A percentile compares a stretch with the other conserved stretches of the same genome.
phyloP scores from a whole-genome alignment of 2,797 vertebrate genomes.

The Argyrosomus regius region DNA sequence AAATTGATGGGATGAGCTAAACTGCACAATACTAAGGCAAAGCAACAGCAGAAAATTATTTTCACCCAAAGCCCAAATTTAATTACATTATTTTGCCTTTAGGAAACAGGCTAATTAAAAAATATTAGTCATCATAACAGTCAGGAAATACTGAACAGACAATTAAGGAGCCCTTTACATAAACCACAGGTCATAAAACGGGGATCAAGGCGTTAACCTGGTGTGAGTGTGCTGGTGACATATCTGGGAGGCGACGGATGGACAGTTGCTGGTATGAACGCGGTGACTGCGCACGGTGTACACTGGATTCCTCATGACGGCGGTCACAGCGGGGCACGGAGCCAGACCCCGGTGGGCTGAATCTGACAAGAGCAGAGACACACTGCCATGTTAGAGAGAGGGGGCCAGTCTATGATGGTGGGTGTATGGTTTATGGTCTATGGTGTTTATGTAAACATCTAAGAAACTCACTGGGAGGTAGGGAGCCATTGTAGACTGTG shows the following conservation, averaged over 20 bases:
- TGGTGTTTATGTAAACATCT: not conserved
- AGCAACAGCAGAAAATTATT: conserved; percentile 24
- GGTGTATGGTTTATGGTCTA: not conserved
- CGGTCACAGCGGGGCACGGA: conserved; percentile 93
- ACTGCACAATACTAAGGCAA: conserved; percentile 18
- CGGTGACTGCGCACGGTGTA: conserved; percentile 96
- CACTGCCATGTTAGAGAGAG: conserved; percentile 12
- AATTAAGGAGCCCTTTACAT: not conserved
- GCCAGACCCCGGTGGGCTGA: conserved; percentile 92
- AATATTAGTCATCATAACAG: conserved; percentile 29
- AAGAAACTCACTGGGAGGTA: conserved; percentile 89
- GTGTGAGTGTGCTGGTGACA: conserved; percentile 90
- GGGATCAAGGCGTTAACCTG: conserved; percentile 64
- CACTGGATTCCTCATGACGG: conserved; percentile 95
- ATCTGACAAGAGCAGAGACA: conserved; percentile 77
- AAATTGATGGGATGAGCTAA: conserved; percentile 28
- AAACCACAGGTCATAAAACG: not conserved
- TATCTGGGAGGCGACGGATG: conserved; percentile 91
- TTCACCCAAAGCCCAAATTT: conserved; percentile 17
- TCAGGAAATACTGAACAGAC: conserved; percentile 1
- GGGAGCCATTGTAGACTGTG: conserved; percentile 85
- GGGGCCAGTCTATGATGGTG: not conserved
- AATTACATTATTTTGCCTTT: conserved; percentile 33
- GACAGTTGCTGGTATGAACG: conserved; percentile 91
- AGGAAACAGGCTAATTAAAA: conserved; percentile 39